These are phyloP conservation scores for Glomeris maerens DNA, from an alignment of 1,140 invertebrate genomes.

Conservation along the genomic window DNA sequence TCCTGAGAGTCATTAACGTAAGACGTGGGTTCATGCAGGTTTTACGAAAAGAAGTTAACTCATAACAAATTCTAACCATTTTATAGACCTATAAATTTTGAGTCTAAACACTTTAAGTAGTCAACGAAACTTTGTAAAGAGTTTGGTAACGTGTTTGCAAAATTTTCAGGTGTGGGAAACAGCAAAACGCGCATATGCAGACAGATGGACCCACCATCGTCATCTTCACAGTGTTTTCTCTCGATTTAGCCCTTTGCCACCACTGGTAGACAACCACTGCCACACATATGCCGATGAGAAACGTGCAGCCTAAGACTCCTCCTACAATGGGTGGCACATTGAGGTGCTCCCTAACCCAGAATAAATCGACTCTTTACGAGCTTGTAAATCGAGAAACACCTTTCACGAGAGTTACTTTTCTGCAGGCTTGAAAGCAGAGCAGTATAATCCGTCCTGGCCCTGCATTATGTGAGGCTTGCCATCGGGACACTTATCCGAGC, in stretches of 20 bases:
- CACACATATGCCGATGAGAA: conserved; percentile 47
- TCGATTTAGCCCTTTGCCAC: conserved; percentile 56
- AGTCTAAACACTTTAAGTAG: no score
- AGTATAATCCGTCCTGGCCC: no score
- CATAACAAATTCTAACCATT: no score
- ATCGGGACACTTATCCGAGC: conserved; percentile 64
- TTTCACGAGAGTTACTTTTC: no score
- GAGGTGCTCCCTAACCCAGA: background rate
- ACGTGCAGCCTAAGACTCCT: conserved; percentile 42
- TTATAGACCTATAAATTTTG: no score
- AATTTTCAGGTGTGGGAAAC: conserved; percentile 11
- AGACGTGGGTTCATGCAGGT: no score
- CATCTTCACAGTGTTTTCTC: conserved; percentile 81
- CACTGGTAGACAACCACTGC: conserved; percentile 49
- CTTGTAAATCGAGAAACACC: background rate
- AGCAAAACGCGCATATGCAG: no score
- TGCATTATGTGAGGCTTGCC: conserved; percentile 61
- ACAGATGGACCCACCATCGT: conserved; percentile 47
- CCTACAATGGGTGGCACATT: conserved; percentile 38
- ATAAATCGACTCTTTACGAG: background rate
- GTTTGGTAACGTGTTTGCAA: no score
- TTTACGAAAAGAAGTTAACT: no score
- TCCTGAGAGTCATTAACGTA: no score
- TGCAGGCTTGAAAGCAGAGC: no score
- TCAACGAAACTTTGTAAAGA: no score